Percentiles rank a stretch among this genome's conserved stretches.
Conservation (phyloP, 1,140 invertebrate genomes). For the Hylaeus anthracinus region DNA sequence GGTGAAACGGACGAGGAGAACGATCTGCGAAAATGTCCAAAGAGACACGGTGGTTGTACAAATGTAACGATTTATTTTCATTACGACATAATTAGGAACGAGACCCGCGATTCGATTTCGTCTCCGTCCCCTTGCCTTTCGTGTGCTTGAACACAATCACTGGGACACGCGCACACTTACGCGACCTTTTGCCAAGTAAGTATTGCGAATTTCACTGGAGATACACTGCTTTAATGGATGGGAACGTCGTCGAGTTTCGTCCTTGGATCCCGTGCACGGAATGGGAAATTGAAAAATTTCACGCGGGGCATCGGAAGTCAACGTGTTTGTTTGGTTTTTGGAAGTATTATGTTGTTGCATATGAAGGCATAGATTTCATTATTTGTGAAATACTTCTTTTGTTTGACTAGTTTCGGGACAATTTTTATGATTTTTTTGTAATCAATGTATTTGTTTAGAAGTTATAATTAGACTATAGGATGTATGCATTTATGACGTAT, state of each 20-base stretch:
- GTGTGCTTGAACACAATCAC: too few relatives aligned
- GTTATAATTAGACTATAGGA: too few relatives aligned
- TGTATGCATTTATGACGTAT: too few relatives aligned
- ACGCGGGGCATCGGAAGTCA: neutral
- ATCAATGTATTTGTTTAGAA: too few relatives aligned
- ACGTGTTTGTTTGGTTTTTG: neutral
- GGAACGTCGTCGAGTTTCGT: neutral
- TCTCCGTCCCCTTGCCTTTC: too few relatives aligned
- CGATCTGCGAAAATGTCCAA: conserved; percentile 51
- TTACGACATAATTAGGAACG: conserved; percentile 71
- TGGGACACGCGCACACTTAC: neutral
- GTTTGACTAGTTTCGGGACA: too few relatives aligned
- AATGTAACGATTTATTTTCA: conserved; percentile 79
- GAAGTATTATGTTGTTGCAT: neutral
- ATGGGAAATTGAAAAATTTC: neutral
- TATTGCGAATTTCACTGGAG: neutral
- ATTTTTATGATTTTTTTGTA: too few relatives aligned
- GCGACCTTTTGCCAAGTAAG: neutral
- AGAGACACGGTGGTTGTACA: conserved; percentile 66
- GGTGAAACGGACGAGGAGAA: neutral
- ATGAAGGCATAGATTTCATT: too few relatives aligned
- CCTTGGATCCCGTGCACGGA: neutral
- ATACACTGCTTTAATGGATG: neutral
- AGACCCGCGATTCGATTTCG: conserved; percentile 51
- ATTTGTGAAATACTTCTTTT: too few relatives aligned